phyloP scores from a whole-genome alignment of 2,113 vertebrate genomes.

The Myotis yumanensis region DNA sequence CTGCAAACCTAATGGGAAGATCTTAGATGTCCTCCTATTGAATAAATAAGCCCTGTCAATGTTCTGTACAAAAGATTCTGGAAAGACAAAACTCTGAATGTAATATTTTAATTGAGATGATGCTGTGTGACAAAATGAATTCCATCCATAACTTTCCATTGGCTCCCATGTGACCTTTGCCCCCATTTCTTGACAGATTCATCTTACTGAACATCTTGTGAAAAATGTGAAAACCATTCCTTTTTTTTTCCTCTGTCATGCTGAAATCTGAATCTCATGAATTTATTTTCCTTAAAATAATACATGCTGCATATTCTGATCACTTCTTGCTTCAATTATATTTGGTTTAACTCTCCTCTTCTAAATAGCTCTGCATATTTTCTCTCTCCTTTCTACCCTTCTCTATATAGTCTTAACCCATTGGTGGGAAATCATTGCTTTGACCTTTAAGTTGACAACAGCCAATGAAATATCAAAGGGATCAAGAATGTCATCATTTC shows the following conservation, averaged over 20 bases:
- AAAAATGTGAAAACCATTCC: slow-evolving; percentile 64
- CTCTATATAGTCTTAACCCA: not conserved
- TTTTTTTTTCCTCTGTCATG: slow-evolving; percentile 64
- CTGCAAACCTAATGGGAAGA: slow-evolving; percentile 69
- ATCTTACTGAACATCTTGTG: slow-evolving; percentile 78
- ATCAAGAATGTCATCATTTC: not conserved
- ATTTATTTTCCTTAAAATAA: slow-evolving; percentile 78
- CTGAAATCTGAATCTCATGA: slow-evolving; percentile 80
- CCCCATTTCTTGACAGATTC: slow-evolving; percentile 79
- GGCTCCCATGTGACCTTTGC: slow-evolving; percentile 79
- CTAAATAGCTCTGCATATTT: slow-evolving; percentile 16
- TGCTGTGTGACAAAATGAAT: slow-evolving; percentile 69
- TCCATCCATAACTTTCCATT: slow-evolving; percentile 74
- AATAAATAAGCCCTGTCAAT: slow-evolving; percentile 80
- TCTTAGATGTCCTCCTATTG: slow-evolving; percentile 64
- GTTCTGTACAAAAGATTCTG: slow-evolving; percentile 63
- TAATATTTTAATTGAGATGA: slow-evolving; percentile 83
- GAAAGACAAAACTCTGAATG: slow-evolving; percentile 74
- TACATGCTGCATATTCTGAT: slow-evolving; percentile 71
- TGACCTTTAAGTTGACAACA: not conserved
- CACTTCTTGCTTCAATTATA: slow-evolving; percentile 53
- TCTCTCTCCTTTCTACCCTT: not conserved
- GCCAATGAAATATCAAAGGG: not conserved
- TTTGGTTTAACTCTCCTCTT: slow-evolving; percentile 19
- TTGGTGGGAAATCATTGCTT: not conserved